Percentiles rank a stretch among this genome's conserved stretches.
phyloP scores from a whole-genome alignment of 2,113 vertebrate genomes.

The Himantopus leucocephalus region DNA sequence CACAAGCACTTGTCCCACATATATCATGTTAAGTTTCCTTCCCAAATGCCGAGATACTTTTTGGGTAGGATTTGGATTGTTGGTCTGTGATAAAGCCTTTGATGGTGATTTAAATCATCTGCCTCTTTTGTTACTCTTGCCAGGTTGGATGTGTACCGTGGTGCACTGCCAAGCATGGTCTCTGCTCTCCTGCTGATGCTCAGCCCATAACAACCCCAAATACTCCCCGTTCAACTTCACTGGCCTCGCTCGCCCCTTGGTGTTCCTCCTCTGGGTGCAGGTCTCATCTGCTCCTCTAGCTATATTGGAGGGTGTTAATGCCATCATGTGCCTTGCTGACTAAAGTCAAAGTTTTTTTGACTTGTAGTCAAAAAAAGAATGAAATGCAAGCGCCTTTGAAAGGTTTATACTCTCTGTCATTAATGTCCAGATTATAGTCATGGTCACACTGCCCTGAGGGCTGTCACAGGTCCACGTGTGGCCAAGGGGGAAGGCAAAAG shows the following conservation, averaged over 20 bases:
- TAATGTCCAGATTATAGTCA: background rate
- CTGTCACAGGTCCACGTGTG: background rate
- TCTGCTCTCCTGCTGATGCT: background rate
- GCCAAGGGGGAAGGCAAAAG: background rate
- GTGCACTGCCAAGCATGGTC: background rate
- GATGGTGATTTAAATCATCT: background rate
- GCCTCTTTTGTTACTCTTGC: background rate
- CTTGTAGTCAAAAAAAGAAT: background rate
- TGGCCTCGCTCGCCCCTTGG: rapidly evolving
- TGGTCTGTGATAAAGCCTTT: background rate
- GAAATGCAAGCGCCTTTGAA: background rate
- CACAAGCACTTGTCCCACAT: background rate
- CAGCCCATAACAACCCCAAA: background rate
- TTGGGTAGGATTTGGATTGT: background rate
- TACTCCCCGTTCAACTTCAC: background rate
- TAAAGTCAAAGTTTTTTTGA: too few species aligned
- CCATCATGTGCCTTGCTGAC: background rate
- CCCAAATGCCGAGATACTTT: background rate
- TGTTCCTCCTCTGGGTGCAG: background rate
- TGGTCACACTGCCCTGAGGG: background rate
- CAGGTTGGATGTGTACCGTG: background rate
- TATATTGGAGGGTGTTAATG: background rate
- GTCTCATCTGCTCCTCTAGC: background rate
- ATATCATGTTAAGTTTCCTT: background rate
- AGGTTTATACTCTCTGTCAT: rapidly evolving